Evolutionary conservation across 1,140 invertebrate species (phyloP), one percentile per base, ranked within the genome.

Genomic region (Lysiphlebus fabarum): DNA sequence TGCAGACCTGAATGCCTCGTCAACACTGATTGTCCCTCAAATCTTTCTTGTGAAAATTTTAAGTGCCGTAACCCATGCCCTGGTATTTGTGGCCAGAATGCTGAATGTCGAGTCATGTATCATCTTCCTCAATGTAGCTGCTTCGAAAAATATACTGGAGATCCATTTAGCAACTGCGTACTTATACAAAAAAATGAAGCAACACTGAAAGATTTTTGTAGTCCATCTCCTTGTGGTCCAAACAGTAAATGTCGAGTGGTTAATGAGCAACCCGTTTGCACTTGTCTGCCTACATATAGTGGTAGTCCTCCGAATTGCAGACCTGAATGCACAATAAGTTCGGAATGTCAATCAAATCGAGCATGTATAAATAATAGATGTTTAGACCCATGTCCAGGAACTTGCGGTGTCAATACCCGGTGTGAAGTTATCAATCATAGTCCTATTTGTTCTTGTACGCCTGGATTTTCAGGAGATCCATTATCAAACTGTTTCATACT

Each of bases 151-250:
- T 79, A 73, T 61, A 78, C 77, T 6, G 83, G 83, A 11, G 79
- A 85, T 72, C 81, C 82, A 48, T 77, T 78, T 56, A 72, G 65
- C 43, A 71, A 67, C 53, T 76, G 73, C 55, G 71, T 53, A 40
- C 7, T 92, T 33, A 6, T 51, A 5, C 44, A 54, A 58, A 53
- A 45, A 4, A 12, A 48, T 10, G n/a, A 57, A 17, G 57, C 62
- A 33, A 65, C 58, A 41, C 48, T 66, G 2, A 40, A 34, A 33
- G 69, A 81, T 69, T 82, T 83, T 41, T 89, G 88, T 67, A 78
- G 82, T 65, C 87, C 86, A 53, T 86, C 86, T 10, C 88, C 87
- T 5, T 91, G 89, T 74, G 89, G 89, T 51, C 83, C 85, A 40
- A 90, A 90, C 67, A 85, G 84, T 59, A 76, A 82, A 65, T 89